Conservation (phyloP, 1,140 invertebrate species). For the Aculops lycopersici region DNA sequence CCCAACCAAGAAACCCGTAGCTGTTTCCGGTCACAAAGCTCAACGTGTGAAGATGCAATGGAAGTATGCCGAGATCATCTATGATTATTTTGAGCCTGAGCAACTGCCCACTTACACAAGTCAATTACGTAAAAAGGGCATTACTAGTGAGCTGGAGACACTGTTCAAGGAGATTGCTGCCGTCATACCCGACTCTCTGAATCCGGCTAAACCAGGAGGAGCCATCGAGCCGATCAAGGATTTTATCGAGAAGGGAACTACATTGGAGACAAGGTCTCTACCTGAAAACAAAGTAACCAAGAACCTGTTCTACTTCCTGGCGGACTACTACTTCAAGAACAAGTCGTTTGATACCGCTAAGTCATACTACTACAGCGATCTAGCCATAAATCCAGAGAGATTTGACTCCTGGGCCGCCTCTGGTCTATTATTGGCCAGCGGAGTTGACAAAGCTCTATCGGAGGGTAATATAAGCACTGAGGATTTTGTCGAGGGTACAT, state of each 20-base stretch:
- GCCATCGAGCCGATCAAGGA: slow-evolving; percentile 11
- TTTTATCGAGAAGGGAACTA: slow-evolving; percentile 14
- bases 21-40: not conserved
- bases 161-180: slow-evolving; percentile 37
- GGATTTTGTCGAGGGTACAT: slow-evolving; percentile 22
- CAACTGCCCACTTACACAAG: slow-evolving; percentile 50
- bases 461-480: not conserved
- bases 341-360: slow-evolving; percentile 35
- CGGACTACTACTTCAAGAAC: slow-evolving; percentile 68
- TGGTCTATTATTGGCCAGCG: slow-evolving; percentile 39
- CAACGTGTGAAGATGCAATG: slow-evolving; percentile 26
- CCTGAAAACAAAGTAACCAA: slow-evolving; percentile 5
- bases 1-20: not conserved
- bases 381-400: slow-evolving; percentile 36
- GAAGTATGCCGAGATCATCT: slow-evolving; percentile 37
- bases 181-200: slow-evolving; percentile 26
- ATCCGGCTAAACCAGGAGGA: slow-evolving; percentile 10
- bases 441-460: slow-evolving; percentile 28
- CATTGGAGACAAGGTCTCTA: slow-evolving; percentile 5
- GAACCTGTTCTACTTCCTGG: slow-evolving; percentile 52
- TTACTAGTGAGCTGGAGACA: slow-evolving; percentile 21
- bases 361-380: slow-evolving; percentile 45
- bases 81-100: slow-evolving; percentile 46
- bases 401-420: slow-evolving; percentile 71
- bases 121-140: slow-evolving; percentile 1